Percentiles rank a stretch among this genome's conserved stretches.
These are phyloP conservation scores for Lamellibrachia satsuma DNA, from an alignment of 2,888 invertebrate species.

Conservation along the genomic window DNA sequence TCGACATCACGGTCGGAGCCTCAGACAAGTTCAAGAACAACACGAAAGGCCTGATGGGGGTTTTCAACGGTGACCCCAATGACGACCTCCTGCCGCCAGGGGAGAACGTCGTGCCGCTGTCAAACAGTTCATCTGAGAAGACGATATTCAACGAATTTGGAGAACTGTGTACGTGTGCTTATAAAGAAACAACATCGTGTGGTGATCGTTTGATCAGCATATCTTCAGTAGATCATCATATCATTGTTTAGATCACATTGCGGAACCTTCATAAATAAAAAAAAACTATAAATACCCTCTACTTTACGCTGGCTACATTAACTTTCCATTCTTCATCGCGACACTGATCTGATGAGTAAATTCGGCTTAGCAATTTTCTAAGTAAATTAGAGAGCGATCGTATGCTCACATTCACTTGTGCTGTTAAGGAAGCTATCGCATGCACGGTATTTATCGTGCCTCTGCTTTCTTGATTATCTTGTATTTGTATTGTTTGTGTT, in stretches of 20 bases:
- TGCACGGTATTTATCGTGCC: not conserved
- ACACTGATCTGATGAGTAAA: no score
- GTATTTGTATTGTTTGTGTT: not conserved
- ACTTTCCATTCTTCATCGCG: no score
- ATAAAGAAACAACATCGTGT: not conserved
- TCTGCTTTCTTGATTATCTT: not conserved
- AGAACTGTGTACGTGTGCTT: not conserved
- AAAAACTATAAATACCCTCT: no score
- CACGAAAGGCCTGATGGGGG: constrained; percentile 22
- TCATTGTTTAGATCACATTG: no score
- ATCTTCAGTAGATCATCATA: no score
- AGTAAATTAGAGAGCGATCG: no score
- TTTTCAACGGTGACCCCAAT: constrained; percentile 13
- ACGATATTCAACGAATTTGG: constrained; percentile 18
- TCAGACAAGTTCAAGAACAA: constrained; percentile 8
- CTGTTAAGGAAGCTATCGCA: not conserved
- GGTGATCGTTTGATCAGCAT: no score
- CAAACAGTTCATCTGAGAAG: not conserved
- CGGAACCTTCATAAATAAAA: no score
- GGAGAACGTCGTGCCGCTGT: not conserved
- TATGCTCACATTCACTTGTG: no score
- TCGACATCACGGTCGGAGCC: not conserved
- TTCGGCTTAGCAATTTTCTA: no score
- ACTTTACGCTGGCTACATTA: no score
- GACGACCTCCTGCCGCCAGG: constrained; percentile 23